A percentile compares a stretch with the other conserved stretches of the same genome.
These are phyloP conservation scores for Parotocinclus haroldoi DNA, from an alignment of 2,797 vertebrate species.

Conservation along the genomic window DNA sequence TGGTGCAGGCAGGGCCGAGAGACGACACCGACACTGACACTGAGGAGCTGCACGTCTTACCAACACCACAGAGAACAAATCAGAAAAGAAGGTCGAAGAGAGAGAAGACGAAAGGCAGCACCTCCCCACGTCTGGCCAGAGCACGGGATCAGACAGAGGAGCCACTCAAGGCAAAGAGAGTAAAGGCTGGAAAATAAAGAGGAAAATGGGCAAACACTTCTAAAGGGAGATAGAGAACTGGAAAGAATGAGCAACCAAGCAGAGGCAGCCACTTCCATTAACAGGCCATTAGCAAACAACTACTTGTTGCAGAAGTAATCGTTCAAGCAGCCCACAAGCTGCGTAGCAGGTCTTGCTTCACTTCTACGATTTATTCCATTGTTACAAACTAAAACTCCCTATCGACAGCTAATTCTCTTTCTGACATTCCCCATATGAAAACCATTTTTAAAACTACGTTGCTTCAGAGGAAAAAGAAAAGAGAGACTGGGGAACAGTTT, in stretches of 20 bases:
- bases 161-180: background rate
- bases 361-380: too few relatives aligned
- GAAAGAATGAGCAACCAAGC: constrained; percentile 33
- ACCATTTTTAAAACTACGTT: constrained; percentile 36
- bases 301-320: constrained; percentile 53
- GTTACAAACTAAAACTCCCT: too few relatives aligned
- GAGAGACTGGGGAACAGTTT: background rate
- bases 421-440: constrained; percentile 20
- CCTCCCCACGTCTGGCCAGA: constrained; percentile 13
- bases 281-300: constrained; percentile 48
- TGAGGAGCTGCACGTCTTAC: constrained; percentile 32
- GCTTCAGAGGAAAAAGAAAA: constrained; percentile 4
- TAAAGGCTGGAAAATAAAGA: constrained; percentile 29
- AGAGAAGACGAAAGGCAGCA: constrained; percentile 24
- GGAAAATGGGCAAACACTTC: constrained; percentile 9
- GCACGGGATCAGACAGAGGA: constrained; percentile 17
- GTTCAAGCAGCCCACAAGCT: background rate
- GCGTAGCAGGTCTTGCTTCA: too few relatives aligned
- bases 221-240: constrained; percentile 17
- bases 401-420: background rate
- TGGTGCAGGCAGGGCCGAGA: background rate
- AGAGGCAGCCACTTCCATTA: constrained; percentile 54
- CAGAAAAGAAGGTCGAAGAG: constrained; percentile 5
- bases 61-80: constrained; percentile 16
- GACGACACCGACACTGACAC: background rate